A percentile compares a stretch with the other conserved stretches of the same genome.
Evolutionary conservation across 1,140 invertebrate species (phyloP).

Genomic region (Aphis craccivora): DNA sequence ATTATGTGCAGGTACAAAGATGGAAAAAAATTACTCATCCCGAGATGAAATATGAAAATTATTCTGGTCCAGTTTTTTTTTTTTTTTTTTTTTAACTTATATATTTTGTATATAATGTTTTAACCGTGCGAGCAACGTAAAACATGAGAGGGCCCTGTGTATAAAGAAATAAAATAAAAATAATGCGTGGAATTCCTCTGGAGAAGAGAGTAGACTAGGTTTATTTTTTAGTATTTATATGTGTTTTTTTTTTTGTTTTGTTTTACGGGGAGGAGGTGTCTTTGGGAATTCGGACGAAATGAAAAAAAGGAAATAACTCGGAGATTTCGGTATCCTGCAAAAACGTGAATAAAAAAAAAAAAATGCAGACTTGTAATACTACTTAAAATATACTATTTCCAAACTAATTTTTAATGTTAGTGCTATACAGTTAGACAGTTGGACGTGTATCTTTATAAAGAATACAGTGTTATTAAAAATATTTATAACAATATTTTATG

Average conservation of each 20-base stretch:
- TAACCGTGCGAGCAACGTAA: neutral
- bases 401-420: neutral
- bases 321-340: neutral
- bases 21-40: slow-evolving; percentile 10
- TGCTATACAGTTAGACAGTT: neutral
- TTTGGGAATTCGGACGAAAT: slow-evolving; percentile 18
- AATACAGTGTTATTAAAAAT: neutral
- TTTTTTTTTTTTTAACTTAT: neutral
- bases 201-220: neutral
- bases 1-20: neutral
- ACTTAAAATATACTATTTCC: neutral
- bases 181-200: neutral
- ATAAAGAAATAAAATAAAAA: neutral
- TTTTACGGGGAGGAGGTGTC: neutral
- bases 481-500: neutral
- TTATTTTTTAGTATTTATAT: neutral
- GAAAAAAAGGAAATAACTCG: slow-evolving; percentile 16
- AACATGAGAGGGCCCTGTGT: neutral
- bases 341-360: neutral
- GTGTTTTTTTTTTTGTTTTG: neutral
- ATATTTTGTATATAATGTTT: neutral
- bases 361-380: neutral
- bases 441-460: neutral
- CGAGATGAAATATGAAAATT: slow-evolving; percentile 43
- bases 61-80: slow-evolving; percentile 40